These are phyloP conservation scores for Drosophila nigritarsus DNA, from an alignment of 2,888 invertebrate species.

Conservation along the genomic window DNA sequence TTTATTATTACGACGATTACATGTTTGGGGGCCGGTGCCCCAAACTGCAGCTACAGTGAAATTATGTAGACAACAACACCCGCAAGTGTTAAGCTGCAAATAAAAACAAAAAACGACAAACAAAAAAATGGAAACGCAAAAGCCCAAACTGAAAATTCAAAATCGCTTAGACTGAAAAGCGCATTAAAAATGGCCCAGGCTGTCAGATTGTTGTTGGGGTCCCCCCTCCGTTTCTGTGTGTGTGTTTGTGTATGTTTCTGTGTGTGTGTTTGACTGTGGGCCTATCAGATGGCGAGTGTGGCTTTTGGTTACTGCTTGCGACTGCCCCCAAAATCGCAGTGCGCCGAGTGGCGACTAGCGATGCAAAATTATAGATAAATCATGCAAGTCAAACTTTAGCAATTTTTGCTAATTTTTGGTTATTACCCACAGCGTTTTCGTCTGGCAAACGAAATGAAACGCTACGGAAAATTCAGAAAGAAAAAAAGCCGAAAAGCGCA, in stretches of 20 bases:
- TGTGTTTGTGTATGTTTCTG: conserved; percentile 26
- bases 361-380: conserved; percentile 81
- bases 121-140: conserved; percentile 29
- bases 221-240: conserved; percentile 6
- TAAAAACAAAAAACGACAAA: conserved; percentile 47
- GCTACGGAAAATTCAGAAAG: conserved; percentile 38
- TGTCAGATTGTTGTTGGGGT: conserved; percentile 55
- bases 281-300: conserved; percentile 76
- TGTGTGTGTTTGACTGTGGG: conserved; percentile 65
- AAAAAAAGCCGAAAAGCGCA: conserved; percentile 33
- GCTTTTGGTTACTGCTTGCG: conserved; percentile 32
- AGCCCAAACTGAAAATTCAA: conserved; percentile 52
- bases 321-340: conserved; percentile 32
- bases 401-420: conserved; percentile 82
- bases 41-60: conserved; percentile 38
- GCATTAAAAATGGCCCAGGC: conserved; percentile 77
- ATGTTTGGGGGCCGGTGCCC: conserved; percentile 49
- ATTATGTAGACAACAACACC: conserved; percentile 80
- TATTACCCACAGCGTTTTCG: conserved; percentile 77
- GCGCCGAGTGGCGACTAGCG: conserved; percentile 63
- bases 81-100: conserved; percentile 81
- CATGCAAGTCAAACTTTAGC: conserved; percentile 82
- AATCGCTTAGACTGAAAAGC: conserved; percentile 70
- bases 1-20: conserved; percentile 79
- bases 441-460: conserved; percentile 51